phyloP scores from a whole-genome alignment of 2,113 vertebrate species.

The Rhabdornis inornatus region DNA sequence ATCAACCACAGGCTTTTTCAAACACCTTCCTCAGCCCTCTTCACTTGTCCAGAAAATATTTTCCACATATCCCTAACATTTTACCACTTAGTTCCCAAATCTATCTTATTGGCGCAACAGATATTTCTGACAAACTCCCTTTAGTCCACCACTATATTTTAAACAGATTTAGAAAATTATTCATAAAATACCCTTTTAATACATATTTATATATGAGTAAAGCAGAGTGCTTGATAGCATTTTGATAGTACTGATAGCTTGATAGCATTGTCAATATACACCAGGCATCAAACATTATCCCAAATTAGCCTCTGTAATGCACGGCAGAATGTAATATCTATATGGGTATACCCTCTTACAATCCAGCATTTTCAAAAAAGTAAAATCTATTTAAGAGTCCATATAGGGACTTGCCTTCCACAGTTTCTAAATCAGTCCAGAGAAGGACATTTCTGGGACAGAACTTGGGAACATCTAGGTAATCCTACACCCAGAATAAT shows the following conservation, averaged over 20 bases:
- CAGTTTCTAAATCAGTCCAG: neutral
- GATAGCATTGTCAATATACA: neutral
- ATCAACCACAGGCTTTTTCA: neutral
- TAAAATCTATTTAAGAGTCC: neutral
- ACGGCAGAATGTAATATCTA: neutral
- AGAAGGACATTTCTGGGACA: constrained; percentile 1
- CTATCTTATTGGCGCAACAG: neutral
- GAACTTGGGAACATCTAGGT: neutral
- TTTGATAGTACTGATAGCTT: neutral
- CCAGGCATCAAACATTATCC: neutral
- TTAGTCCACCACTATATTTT: neutral
- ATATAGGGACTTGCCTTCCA: neutral
- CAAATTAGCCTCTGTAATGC: neutral
- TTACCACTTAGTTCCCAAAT: neutral
- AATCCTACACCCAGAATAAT: neutral
- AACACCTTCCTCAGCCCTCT: neutral
- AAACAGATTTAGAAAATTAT: neutral
- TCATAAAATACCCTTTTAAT: neutral
- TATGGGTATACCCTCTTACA: neutral
- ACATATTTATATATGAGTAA: neutral
- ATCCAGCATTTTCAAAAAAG: neutral
- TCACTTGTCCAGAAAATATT: neutral
- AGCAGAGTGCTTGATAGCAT: neutral
- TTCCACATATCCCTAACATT: neutral
- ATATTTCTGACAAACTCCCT: neutral